These are phyloP conservation scores for Thamnophis sirtalis DNA, from an alignment of 2,113 vertebrate genomes.

Conservation along the genomic window DNA sequence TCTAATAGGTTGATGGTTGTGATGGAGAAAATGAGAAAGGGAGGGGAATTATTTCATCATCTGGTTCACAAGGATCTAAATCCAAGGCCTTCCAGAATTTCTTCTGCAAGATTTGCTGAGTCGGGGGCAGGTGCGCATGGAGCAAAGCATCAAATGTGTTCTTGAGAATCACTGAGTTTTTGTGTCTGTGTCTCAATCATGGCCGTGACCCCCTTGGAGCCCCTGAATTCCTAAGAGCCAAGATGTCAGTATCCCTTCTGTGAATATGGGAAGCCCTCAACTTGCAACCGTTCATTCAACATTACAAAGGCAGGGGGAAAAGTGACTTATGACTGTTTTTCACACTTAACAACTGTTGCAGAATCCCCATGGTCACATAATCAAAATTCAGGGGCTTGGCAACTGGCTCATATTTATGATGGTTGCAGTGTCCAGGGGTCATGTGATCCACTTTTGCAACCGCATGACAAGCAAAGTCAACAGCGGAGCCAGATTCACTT, in stretches of 20 bases:
- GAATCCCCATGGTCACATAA: no score
- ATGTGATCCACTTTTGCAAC: no score
- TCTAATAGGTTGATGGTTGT: not conserved
- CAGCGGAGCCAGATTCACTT: no score
- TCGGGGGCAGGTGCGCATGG: not conserved
- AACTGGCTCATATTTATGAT: no score
- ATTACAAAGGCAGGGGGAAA: no score
- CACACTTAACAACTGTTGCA: no score
- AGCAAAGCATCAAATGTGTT: not conserved
- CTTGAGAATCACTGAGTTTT: not conserved
- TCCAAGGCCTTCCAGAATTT: not conserved
- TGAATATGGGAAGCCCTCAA: not conserved
- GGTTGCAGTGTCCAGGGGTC: no score
- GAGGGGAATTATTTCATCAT: not conserved
- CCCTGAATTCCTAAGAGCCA: not conserved
- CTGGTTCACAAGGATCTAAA: not conserved
- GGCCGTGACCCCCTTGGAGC: not conserved
- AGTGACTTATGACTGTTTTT: no score
- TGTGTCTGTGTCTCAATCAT: not conserved
- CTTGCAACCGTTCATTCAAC: no score
- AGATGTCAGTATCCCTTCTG: not conserved
- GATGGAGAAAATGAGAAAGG: not conserved
- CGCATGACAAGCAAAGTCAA: no score
- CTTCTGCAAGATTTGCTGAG: no score
- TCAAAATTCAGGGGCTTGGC: no score